Base-by-base conservation (phyloP, 2,888 invertebrate genomes). In the Leucophora obtusa region DNA sequence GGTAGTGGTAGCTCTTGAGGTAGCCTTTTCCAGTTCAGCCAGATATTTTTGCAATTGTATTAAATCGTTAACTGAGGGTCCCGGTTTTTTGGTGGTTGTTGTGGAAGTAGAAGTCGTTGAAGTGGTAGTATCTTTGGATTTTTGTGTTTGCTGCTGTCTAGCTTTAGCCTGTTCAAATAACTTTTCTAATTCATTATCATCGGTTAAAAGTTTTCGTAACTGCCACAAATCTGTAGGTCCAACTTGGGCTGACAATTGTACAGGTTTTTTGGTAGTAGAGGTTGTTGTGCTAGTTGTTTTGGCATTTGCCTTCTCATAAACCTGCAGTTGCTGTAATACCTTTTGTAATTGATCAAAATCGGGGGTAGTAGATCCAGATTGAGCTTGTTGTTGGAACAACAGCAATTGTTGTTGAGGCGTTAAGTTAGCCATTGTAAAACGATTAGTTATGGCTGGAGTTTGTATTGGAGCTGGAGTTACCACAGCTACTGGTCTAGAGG, bases 191-290 rank as follows among this genome's bases (percentile, higher is more conserved):
- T 88, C 87, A 0, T 85, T 82, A 17, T 92, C 90, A 50, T 92
- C 91, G 18, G 89, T 90, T 15, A 92, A 84, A 1, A 92, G 84
- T 75, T 91, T 90, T 47, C 91, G 90, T 14, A 92, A 84, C 83
- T 91, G 91, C 14, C 89, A 86, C 1, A 91, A 88, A 84, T 93
- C 93, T 17, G 91, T 83, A 0, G 83, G 74, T n/a, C 71, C 83
- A 11, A 82, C n/a, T 58, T 65, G 77, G 11, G 35, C 60, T 8
- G 53, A 69, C 1, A 33, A 6, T 38, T 28, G 72, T 10, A 59
- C 14, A 0, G 66, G 53, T 15, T 53, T 75, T 17, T 35, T 70
- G 4, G 70, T 78, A 4, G 71, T 81, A 2, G 69, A 75, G 3
- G 78, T 18, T 1, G 76, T 21, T 0, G 62, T 62, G 33, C 28